A percentile compares a stretch with the other conserved stretches of the same genome.
Evolutionary conservation across 92 coral and sea anemone species (phyloP).

Genomic region (Ricordea florida): DNA sequence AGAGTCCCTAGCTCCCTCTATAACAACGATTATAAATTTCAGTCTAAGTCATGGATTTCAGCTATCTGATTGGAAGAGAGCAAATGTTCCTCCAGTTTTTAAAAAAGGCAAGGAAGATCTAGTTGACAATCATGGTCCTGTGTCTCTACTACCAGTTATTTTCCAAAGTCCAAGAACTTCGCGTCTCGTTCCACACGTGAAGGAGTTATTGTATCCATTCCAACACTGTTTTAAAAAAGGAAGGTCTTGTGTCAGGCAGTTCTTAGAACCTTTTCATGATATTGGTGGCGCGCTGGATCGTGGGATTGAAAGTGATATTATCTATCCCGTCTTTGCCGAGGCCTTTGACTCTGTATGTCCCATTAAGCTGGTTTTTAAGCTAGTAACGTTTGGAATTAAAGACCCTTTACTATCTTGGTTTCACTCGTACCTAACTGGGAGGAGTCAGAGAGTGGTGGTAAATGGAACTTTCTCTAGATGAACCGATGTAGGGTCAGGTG

Average conservation of each 20-base stretch:
- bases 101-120: background rate
- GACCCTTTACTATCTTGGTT: slow-evolving; percentile 1
- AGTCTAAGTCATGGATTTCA: background rate
- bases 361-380: background rate
- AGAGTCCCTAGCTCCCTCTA: slow-evolving; percentile 11
- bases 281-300: too few species aligned
- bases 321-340: too few species aligned
- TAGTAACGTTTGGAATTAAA: background rate
- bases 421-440: background rate
- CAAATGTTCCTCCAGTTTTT: background rate
- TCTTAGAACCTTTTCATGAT: too few species aligned
- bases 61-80: slow-evolving; percentile 3
- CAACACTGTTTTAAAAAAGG: slow-evolving; percentile 1
- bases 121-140: slow-evolving; percentile 12
- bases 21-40: background rate
- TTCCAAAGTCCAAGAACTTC: background rate
- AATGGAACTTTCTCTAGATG: too few species aligned
- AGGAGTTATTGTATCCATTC: background rate
- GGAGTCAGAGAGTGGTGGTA: too few species aligned
- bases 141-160: background rate
- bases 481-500: slow-evolving; percentile 6
- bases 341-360: too few species aligned
- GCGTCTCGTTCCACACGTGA: slow-evolving; percentile 5
- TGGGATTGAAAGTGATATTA: too few species aligned
- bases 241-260: background rate